Percentiles rank a stretch among this genome's conserved stretches.
Conservation (phyloP, 2,888 invertebrate genomes). For the Dorcus hopei region DNA sequence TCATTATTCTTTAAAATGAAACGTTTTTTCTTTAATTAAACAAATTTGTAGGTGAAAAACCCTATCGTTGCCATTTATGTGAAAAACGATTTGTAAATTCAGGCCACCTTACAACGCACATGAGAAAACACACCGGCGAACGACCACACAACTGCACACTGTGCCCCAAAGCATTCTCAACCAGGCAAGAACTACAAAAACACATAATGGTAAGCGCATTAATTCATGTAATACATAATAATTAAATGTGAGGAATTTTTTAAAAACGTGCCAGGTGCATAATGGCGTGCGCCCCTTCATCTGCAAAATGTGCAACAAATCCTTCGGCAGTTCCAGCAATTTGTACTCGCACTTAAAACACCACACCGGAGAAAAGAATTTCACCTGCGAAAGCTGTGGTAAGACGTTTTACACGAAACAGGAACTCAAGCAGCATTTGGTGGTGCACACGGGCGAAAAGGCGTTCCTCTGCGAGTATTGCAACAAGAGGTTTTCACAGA, state of each 20-base stretch:
- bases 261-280: constrained; percentile 29
- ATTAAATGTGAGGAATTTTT: neutral
- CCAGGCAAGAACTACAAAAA: constrained; percentile 37
- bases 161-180: constrained; percentile 39
- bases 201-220: constrained; percentile 34
- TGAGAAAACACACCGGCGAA: constrained; percentile 38
- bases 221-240: neutral
- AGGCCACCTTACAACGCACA: constrained; percentile 38
- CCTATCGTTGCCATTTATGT: constrained; percentile 38
- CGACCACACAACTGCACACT: constrained; percentile 32
- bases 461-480: constrained; percentile 35
- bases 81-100: constrained; percentile 39
- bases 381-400: constrained; percentile 37
- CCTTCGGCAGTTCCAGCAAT: constrained; percentile 38
- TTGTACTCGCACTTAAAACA: constrained; percentile 37
- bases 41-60: constrained; percentile 35
- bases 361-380: constrained; percentile 39
- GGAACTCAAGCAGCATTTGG: constrained; percentile 37
- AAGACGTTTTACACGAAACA: constrained; percentile 39
- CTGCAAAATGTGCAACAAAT: constrained; percentile 37
- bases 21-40: neutral
- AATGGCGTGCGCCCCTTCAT: constrained; percentile 38
- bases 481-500: constrained; percentile 36
- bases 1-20: too few relatives aligned
- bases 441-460: constrained; percentile 37